Conservation (phyloP, 2,113 vertebrate species). For the Pangasianodon hypophthalmus region DNA sequence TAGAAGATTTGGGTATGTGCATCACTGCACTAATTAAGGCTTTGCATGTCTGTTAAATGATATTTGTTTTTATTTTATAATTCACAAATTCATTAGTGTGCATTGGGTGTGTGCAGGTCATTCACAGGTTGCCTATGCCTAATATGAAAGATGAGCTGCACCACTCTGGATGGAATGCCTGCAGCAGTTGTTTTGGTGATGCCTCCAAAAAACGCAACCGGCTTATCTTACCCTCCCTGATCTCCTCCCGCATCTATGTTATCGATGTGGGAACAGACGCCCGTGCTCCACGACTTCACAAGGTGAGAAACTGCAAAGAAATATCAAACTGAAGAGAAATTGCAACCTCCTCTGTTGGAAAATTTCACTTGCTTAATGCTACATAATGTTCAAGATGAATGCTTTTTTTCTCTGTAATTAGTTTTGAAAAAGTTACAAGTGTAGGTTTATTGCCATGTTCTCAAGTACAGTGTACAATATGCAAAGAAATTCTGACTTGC, state of each 20-base stretch:
- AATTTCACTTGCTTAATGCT: background rate
- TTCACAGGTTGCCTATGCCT: slow-evolving; percentile 91
- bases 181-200: slow-evolving; percentile 90
- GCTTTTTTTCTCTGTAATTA: background rate
- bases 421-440: background rate
- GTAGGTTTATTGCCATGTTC: background rate
- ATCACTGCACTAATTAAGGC: background rate
- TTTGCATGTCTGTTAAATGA: background rate
- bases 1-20: background rate
- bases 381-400: background rate
- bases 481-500: background rate
- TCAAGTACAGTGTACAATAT: background rate
- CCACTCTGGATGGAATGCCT: slow-evolving; percentile 92
- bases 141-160: slow-evolving; percentile 87
- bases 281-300: slow-evolving; percentile 74
- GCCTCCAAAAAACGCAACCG: slow-evolving; percentile 75
- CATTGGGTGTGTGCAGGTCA: slow-evolving; percentile 73
- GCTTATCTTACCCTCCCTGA: slow-evolving; percentile 84
- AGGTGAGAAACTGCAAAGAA: slow-evolving; percentile 28
- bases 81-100: background rate
- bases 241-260: slow-evolving; percentile 88
- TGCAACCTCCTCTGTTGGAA: background rate
- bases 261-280: slow-evolving; percentile 80
- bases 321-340: background rate
- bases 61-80: background rate